Evolutionary conservation across 2,113 vertebrate genomes (phyloP).

Genomic region (Lophochroa leadbeateri): DNA sequence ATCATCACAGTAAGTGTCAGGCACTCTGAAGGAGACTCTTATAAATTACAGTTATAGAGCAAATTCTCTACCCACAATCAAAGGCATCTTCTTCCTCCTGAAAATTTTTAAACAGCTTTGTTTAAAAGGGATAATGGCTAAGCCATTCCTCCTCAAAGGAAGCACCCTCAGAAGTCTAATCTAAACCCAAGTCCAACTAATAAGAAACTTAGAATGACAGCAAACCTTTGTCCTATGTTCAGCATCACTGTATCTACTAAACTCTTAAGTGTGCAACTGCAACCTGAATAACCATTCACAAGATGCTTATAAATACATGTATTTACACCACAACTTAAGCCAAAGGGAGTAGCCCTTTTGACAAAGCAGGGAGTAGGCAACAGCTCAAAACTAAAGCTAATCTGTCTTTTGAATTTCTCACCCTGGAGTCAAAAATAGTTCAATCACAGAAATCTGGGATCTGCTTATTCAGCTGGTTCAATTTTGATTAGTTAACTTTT

Average conservation of each 20-base stretch:
- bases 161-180: background rate
- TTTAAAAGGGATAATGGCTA: background rate
- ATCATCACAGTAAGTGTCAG: background rate
- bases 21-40: background rate
- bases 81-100: background rate
- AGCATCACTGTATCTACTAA: background rate
- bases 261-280: background rate
- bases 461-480: background rate
- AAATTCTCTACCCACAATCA: background rate
- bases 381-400: background rate
- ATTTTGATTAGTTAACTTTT: background rate
- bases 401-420: background rate
- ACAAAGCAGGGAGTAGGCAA: background rate
- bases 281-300: background rate
- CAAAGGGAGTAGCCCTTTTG: accelerated
- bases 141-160: background rate
- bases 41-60: background rate
- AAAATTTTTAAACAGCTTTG: background rate
- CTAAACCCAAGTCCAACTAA: background rate
- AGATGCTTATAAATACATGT: background rate
- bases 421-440: background rate
- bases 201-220: background rate
- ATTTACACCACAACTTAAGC: background rate
- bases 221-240: background rate
- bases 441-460: background rate